phyloP scores from a whole-genome alignment of 2,888 invertebrate species.

The Phorcus lineatus region DNA sequence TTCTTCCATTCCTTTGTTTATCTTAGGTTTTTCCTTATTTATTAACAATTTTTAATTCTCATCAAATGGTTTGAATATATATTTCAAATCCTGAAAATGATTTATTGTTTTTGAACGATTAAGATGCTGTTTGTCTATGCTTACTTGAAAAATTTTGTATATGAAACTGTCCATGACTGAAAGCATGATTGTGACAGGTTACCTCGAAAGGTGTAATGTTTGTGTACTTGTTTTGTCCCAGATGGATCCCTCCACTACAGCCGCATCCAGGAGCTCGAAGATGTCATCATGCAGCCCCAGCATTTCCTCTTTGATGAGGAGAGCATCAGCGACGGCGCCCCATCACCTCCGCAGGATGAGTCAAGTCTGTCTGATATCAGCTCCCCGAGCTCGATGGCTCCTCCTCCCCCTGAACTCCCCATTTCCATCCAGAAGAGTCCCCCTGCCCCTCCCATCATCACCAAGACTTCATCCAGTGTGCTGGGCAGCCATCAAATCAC shows the following conservation, averaged over 20 bases:
- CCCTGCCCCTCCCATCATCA: conserved; percentile 22
- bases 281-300: conserved; percentile 89
- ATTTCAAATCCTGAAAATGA: no score
- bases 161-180: no score
- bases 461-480: conserved; percentile 11
- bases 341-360: conserved; percentile 71
- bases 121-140: no score
- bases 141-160: no score
- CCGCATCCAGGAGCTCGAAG: conserved; percentile 92
- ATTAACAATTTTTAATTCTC: no score
- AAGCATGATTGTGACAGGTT: no score
- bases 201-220: no score
- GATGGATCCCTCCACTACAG: conserved; percentile 93
- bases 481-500: conserved; percentile 30
- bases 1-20: no score
- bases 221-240: conserved; percentile 65
- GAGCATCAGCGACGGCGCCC: conserved; percentile 79
- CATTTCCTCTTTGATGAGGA: conserved; percentile 87
- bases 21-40: no score
- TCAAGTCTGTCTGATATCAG: conserved; percentile 65
- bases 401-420: conserved; percentile 56
- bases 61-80: no score
- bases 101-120: no score
- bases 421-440: conserved; percentile 27
- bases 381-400: conserved; percentile 58